These are phyloP conservation scores for Brachionus plicatilis DNA, from an alignment of 1,140 invertebrate genomes.

Conservation along the genomic window DNA sequence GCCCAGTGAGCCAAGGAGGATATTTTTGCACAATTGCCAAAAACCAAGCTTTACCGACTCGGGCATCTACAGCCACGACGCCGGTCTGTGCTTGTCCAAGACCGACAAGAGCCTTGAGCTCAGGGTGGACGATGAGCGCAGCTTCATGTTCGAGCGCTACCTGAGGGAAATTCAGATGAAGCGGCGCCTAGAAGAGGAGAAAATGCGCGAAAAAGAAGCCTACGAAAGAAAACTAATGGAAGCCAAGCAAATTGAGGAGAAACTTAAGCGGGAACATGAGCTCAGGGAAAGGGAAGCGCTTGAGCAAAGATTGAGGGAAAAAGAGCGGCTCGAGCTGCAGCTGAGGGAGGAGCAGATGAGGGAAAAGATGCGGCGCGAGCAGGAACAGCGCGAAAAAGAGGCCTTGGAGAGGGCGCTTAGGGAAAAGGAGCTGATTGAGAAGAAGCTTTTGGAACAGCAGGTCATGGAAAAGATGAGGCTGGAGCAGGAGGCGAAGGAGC, in stretches of 20 bases:
- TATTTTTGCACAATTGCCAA: background rate
- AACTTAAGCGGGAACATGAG: background rate
- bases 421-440: background rate
- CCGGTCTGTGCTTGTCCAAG: background rate
- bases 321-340: background rate
- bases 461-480: background rate
- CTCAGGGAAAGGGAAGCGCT: background rate
- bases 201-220: background rate
- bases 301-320: background rate
- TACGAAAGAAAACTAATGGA: background rate
- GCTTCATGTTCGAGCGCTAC: background rate
- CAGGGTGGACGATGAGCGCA: background rate
- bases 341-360: background rate
- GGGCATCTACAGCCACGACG: background rate
- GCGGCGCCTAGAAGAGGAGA: background rate
- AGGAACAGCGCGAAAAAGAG: constrained; percentile 13
- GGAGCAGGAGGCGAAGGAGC: background rate
- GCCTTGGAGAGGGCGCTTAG: background rate
- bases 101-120: background rate
- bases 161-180: background rate
- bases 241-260: background rate
- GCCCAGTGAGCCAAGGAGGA: background rate
- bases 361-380: background rate
- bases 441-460: background rate
- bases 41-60: background rate